phyloP scores from a whole-genome alignment of 2,888 invertebrate species.

The Julus scandinavius region DNA sequence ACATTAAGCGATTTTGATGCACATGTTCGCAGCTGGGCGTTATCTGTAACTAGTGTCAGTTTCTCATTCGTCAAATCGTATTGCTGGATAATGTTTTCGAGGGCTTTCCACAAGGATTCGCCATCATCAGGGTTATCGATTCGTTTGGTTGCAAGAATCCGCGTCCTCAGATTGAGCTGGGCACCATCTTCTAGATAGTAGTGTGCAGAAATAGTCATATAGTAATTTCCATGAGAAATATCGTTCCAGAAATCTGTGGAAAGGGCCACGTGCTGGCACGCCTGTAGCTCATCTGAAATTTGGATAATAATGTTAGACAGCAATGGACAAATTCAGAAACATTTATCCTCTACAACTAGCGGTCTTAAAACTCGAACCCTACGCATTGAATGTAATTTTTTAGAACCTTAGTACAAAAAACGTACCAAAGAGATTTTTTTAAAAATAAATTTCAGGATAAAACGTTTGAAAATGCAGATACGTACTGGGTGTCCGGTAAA shows the following conservation, averaged over 20 bases:
- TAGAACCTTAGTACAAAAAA: no score
- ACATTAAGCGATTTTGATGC: background rate
- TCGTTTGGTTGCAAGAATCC: background rate
- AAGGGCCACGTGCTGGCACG: slow-evolving; percentile 37
- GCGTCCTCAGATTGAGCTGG: slow-evolving; percentile 37
- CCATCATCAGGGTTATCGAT: background rate
- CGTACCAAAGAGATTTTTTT: no score
- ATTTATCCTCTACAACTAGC: no score
- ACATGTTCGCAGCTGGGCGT: background rate
- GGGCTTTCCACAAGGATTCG: background rate
- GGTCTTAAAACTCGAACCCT: no score
- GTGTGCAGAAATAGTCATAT: slow-evolving; percentile 31
- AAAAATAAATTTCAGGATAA: no score
- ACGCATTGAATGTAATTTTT: no score
- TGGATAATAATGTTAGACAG: background rate
- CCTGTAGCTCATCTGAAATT: slow-evolving; percentile 28
- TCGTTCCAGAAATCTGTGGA: slow-evolving; percentile 27
- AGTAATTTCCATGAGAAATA: background rate
- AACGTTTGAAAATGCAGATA: no score
- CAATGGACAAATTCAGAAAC: no score
- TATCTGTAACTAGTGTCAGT: slow-evolving; percentile 30
- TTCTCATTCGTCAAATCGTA: background rate
- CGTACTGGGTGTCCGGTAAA: no score
- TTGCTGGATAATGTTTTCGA: slow-evolving; percentile 40
- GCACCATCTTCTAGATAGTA: slow-evolving; percentile 24